phyloP scores from a whole-genome alignment of 53 echinoderm and acorn worm species.

The Arbacia lixula region DNA sequence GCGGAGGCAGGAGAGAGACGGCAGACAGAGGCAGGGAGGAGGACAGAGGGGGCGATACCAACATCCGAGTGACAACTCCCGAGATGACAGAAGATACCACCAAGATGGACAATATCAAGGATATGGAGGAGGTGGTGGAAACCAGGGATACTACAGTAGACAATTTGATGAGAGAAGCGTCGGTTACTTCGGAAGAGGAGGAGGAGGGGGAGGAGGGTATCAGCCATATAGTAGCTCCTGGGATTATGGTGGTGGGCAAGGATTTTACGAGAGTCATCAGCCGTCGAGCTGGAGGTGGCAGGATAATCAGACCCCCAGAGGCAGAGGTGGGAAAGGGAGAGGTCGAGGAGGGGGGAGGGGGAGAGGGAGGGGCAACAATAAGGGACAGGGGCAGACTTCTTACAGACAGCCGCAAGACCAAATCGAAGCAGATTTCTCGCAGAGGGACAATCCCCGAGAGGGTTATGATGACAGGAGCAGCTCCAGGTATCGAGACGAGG shows the following conservation, averaged over 20 bases:
- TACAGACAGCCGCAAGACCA: background rate
- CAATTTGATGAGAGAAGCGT: too few relatives aligned
- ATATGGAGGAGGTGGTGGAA: background rate
- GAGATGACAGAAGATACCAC: too few relatives aligned
- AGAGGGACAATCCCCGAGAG: background rate
- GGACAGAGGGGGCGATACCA: too few relatives aligned
- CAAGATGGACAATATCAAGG: background rate
- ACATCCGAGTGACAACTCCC: too few relatives aligned
- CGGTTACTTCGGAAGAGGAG: too few relatives aligned
- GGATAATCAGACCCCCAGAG: constrained; percentile 10
- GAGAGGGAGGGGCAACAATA: constrained; percentile 1
- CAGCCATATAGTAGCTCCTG: too few relatives aligned
- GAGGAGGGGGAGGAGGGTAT: too few relatives aligned
- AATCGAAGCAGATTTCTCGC: background rate
- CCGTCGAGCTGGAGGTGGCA: constrained; percentile 3
- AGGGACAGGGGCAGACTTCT: background rate
- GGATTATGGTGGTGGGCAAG: background rate
- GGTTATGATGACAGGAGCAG: background rate
- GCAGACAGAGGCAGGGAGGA: too few relatives aligned
- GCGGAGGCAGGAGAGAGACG: too few relatives aligned
- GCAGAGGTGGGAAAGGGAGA: background rate
- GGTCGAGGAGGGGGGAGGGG: constrained; percentile 20
- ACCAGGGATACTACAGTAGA: background rate
- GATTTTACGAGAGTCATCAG: background rate
- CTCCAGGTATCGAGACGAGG: background rate